Conservation (phyloP, 2,888 invertebrate genomes). For the Drosophila planitibia region DNA sequence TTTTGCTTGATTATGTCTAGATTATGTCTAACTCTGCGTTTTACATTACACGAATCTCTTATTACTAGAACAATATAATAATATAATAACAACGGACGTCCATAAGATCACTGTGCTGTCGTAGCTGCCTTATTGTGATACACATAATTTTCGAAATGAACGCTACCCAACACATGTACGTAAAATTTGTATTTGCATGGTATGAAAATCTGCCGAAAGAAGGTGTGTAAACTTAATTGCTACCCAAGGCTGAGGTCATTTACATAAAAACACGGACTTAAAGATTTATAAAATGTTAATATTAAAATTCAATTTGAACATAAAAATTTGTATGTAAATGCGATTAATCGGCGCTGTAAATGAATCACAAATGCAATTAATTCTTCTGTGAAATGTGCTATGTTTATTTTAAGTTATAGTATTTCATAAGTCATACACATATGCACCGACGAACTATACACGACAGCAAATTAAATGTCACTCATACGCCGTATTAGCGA, state of each 20-base stretch:
- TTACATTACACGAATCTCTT: not conserved
- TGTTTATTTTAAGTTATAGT: conserved; percentile 9
- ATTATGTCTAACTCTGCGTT: not conserved
- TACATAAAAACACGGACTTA: not conserved
- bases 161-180: too few relatives aligned
- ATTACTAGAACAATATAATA: not conserved
- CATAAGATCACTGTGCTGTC: conserved; percentile 3
- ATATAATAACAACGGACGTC: conserved; percentile 5
- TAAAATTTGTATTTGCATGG: too few relatives aligned
- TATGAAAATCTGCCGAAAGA: not conserved
- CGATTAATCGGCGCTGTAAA: not conserved
- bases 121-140: conserved; percentile 26
- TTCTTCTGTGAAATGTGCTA: conserved; percentile 2
- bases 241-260: conserved; percentile 5
- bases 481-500: conserved; percentile 69
- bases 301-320: not conserved
- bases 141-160: not conserved
- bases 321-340: not conserved
- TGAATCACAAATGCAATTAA: conserved; percentile 19
- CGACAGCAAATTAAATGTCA: conserved; percentile 75
- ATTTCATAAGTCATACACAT: conserved; percentile 14
- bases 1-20: too few relatives aligned
- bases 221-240: conserved; percentile 9
- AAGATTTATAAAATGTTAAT: conserved; percentile 2
- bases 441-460: conserved; percentile 22